Base-by-base conservation (phyloP, 2,113 vertebrate genomes). In the Ahaetulla prasina region DNA sequence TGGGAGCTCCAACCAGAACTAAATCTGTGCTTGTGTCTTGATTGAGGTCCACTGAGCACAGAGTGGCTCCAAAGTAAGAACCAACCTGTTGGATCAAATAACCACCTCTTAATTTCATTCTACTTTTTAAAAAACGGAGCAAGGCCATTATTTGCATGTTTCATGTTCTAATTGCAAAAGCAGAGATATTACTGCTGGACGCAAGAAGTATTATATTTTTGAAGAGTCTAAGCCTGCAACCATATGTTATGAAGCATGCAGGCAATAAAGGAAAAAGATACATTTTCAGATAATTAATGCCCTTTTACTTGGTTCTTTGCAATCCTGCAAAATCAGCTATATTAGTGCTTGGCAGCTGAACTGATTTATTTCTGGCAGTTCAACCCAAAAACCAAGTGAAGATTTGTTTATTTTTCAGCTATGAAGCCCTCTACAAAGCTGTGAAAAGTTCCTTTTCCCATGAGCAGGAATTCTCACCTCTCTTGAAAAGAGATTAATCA, bases 51-150 rank as follows among this genome's bases (percentile, higher is more conserved):
- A 97, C 92, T 0, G 96, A 92, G 87, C 96, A 96, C 1, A 97
- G 92, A 49, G 96, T 94, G 0, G 95, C 96, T 87, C 97, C 97
- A 0, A 97, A 97, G 94, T 97, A 97, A 30, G 96, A 97, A 92
- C 97, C 97, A 2, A 97, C 93, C 97, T 97, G 93, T 4, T 4
- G 68, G 20, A 95, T 23, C 47, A 22, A 30, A 52, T 10, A 88
- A 54, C 18, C 3, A 11, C 25, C 39, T 9, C 74, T 92, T 74
- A 27, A 25, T 39, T 39, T 68, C 47, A 11, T 43, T 52, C 7
- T 22, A 16, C 27, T n/a, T 60, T 23, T 2, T 12, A 35, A 74
- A 35, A 35, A 74, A 74, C 3, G n/a, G 63, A 74, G 63, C 14
- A 74, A 35, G n/a, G 14, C 14, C 30, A 74, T 35, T n/a, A 74